Evolutionary conservation across 2,797 vertebrate genomes (phyloP).

Genomic region (Manis javanica): DNA sequence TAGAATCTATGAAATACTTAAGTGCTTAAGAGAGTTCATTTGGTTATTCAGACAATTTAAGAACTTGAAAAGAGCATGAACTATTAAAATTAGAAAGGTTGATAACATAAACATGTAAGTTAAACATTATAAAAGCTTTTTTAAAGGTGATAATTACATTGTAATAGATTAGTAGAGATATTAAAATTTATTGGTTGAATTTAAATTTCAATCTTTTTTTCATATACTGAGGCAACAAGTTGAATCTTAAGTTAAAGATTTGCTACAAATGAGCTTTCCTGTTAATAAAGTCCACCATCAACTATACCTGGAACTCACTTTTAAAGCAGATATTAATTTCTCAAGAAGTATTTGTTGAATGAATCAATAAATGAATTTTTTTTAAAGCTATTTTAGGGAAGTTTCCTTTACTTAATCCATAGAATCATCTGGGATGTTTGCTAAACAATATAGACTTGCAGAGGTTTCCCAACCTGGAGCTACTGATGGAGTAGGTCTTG

Average conservation of each 20-base stretch:
- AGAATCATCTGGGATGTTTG: not conserved
- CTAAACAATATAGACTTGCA: not conserved
- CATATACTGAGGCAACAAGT: not conserved
- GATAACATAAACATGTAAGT: not conserved
- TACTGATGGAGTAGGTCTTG: not conserved
- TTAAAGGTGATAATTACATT: not conserved
- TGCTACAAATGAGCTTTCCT: not conserved
- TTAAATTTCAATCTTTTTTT: constrained; percentile 4
- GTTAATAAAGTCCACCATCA: not conserved
- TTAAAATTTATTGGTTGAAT: not conserved
- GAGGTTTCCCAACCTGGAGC: not conserved
- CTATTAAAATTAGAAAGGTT: constrained; percentile 7
- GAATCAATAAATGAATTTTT: not conserved
- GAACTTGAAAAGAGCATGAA: not conserved
- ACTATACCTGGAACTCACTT: not conserved
- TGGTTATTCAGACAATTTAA: not conserved
- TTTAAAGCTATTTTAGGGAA: not conserved
- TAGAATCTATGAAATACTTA: not conserved
- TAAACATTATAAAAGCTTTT: not conserved
- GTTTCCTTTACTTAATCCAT: not conserved
- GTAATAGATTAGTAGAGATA: not conserved
- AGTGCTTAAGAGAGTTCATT: not conserved
- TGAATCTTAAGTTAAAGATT: not conserved
- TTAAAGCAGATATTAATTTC: not conserved
- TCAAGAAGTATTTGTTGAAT: not conserved